Base-by-base conservation (phyloP, 2,888 invertebrate genomes). In the Luffia ferchaultella region DNA sequence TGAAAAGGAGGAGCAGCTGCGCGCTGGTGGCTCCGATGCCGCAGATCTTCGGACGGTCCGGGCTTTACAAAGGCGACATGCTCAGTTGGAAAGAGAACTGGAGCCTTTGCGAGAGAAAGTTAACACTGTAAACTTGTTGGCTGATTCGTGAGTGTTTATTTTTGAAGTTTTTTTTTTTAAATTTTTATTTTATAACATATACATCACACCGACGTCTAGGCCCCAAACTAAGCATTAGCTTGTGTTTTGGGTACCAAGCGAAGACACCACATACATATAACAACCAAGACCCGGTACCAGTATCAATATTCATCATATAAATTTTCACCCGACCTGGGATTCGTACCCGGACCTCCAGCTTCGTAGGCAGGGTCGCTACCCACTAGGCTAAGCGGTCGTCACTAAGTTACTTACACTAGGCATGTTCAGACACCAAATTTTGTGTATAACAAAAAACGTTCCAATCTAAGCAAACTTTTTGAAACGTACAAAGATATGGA, bases 31-130 rank as follows among this genome's bases (percentile, higher is more conserved):
- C 0, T 86, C 91, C 55, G 70, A 91, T 1, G 95, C 94, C 0
- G 90, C 92, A 2, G 97, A 97, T 76, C 85, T 97, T 43, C 91
- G 95, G 61, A 96, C 96, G 0, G 96, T 97, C 0, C 91, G 94
- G 61, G 96, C 97, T 0, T 71, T 97, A 57, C 97, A 98, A 76
- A 85, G 97, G 12, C 85, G 95, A 16, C 97, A 97, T 73, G 94
- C 96, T 61, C 93, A 97, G 74, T 82, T 98, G 48, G 97, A 98
- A 78, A 77, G 98, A 19, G 98, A 98, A 73, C 77, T 98, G 54
- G 94, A 96, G 16, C 98, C 98, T 1, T 89, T 99, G 1, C 90
- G 95, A 67, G 97, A 98, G 65, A 97, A 98, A 73, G 95, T 97
- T 51, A 90, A 92, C 55, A 89, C 94, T 48, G 93, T 98, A 43